Evolutionary conservation across 2,113 vertebrate species (phyloP).

Genomic region (Argyrosomus japonicus): DNA sequence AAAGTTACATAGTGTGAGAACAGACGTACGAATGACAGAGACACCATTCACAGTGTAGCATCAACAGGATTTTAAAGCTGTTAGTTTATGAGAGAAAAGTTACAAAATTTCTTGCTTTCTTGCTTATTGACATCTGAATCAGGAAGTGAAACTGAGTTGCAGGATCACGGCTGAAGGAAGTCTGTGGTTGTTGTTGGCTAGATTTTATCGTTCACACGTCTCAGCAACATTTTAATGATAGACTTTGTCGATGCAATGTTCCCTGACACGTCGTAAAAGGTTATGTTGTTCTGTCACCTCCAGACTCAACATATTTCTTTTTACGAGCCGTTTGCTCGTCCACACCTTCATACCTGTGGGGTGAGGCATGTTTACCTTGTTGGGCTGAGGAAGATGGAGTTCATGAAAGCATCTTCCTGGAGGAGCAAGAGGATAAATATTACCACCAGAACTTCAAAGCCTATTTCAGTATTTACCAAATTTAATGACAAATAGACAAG

Average conservation of each 20-base stretch:
- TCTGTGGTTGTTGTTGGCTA: too few species aligned
- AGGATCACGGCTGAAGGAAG: background rate
- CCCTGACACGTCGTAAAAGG: background rate
- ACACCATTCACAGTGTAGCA: too few species aligned
- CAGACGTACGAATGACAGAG: too few species aligned
- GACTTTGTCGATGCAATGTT: background rate
- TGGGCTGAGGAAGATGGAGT: too few species aligned
- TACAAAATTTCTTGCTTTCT: too few species aligned
- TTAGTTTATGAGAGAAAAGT: too few species aligned
- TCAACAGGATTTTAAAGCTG: too few species aligned
- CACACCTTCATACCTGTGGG: slow-evolving; percentile 23
- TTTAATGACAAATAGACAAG: background rate
- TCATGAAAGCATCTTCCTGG: too few species aligned
- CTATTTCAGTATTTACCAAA: background rate
- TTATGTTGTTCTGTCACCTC: background rate
- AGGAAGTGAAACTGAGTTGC: background rate
- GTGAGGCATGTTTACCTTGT: background rate
- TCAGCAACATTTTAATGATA: background rate
- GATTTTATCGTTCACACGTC: background rate
- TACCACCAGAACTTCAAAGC: background rate
- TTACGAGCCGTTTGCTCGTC: background rate
- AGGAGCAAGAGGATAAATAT: background rate
- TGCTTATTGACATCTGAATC: too few species aligned
- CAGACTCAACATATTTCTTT: too few species aligned
- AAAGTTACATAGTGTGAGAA: too few species aligned